Conservation (phyloP, 2,113 vertebrate species). For the Macrotis lagotis region DNA sequence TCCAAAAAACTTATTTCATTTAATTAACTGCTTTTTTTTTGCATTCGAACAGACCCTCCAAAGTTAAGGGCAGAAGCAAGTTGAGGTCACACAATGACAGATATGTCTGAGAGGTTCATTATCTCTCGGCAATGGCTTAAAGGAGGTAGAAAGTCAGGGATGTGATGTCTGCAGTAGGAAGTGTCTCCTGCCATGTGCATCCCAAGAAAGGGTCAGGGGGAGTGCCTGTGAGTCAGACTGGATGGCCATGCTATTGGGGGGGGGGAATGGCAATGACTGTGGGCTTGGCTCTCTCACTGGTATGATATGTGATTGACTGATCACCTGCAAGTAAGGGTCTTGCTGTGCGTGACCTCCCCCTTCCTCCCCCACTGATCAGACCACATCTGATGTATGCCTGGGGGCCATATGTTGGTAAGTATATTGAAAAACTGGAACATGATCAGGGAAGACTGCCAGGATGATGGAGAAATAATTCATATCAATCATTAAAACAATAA, state of each 20-base stretch:
- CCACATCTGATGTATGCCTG: not conserved
- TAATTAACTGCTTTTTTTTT: slow-evolving; percentile 57
- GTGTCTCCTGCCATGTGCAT: not conserved
- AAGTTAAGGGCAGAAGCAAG: not conserved
- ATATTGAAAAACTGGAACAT: not conserved
- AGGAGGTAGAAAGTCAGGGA: not conserved
- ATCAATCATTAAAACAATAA: not conserved
- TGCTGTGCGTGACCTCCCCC: too few species aligned
- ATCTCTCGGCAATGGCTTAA: slow-evolving; percentile 12
- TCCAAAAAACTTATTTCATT: slow-evolving; percentile 39
- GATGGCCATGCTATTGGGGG: not conserved
- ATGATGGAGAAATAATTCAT: not conserved
- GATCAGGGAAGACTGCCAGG: not conserved
- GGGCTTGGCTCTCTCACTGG: accelerated
- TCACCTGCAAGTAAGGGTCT: not conserved
- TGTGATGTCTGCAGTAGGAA: not conserved
- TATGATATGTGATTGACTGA: not conserved
- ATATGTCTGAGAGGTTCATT: not conserved
- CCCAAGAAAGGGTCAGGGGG: not conserved
- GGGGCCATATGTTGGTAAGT: not conserved
- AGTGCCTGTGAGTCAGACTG: not conserved
- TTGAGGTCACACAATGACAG: slow-evolving; percentile 57
- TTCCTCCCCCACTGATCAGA: not conserved
- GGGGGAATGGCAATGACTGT: not conserved
- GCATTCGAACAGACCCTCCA: not conserved